phyloP scores from a whole-genome alignment of 2,888 invertebrate species.

The Nomada fabriciana region DNA sequence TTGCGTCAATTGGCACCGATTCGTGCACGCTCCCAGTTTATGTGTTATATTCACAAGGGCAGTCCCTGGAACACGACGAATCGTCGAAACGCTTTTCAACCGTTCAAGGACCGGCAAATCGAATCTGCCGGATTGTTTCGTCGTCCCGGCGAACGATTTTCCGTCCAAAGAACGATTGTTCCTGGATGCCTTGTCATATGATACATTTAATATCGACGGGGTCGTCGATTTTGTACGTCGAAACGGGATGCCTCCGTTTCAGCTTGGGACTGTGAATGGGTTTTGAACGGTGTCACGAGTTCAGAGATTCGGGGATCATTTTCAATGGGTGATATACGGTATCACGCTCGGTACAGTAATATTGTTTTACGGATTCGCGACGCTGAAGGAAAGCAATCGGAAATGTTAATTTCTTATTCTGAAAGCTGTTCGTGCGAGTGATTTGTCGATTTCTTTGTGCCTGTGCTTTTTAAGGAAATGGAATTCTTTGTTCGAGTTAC shows the following conservation, averaged over 20 bases:
- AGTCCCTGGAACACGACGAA: background rate
- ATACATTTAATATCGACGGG: background rate
- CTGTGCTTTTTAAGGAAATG: no score
- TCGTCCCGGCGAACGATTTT: background rate
- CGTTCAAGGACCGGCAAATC: constrained; percentile 18
- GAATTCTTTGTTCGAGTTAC: no score
- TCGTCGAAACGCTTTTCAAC: constrained; percentile 8
- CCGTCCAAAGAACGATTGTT: background rate
- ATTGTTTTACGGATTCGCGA: no score
- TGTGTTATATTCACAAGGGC: constrained; percentile 12
- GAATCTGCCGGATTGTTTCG: constrained; percentile 16
- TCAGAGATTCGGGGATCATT: no score
- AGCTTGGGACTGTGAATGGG: background rate
- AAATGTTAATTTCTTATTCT: no score
- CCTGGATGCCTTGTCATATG: background rate
- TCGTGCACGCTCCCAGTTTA: constrained; percentile 8
- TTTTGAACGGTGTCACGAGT: no score
- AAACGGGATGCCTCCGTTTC: background rate
- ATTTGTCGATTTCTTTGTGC: no score
- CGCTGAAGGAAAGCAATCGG: no score
- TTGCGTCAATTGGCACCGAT: constrained; percentile 20
- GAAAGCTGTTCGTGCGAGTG: no score
- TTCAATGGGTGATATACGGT: no score
- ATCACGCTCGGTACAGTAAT: no score
- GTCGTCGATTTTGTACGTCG: background rate